A percentile compares a stretch with the other conserved stretches of the same genome.
These are phyloP conservation scores for Aramus guarauna DNA, from an alignment of 2,113 vertebrate genomes.

Conservation along the genomic window DNA sequence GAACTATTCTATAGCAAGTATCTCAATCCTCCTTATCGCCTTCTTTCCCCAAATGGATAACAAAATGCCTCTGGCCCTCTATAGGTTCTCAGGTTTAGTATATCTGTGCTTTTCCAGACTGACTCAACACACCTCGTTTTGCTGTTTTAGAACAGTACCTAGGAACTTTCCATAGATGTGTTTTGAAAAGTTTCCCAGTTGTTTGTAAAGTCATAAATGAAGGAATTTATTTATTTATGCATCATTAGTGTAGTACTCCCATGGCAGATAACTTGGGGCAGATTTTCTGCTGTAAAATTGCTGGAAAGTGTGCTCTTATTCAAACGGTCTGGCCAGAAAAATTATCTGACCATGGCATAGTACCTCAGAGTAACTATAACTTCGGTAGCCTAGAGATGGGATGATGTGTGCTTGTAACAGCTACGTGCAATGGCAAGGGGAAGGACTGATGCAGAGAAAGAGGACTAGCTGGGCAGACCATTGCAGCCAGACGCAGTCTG, in stretches of 20 bases:
- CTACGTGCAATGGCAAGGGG: background rate
- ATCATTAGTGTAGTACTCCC: background rate
- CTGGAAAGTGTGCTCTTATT: background rate
- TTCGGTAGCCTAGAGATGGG: background rate
- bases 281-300: background rate
- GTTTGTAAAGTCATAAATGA: constrained; percentile 38
- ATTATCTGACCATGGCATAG: background rate
- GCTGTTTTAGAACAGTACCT: constrained; percentile 42
- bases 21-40: constrained; percentile 31
- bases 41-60: constrained; percentile 22
- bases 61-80: constrained; percentile 23
- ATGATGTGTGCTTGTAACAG: background rate
- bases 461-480: background rate
- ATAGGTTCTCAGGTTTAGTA: constrained; percentile 5
- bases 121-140: constrained; percentile 33
- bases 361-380: background rate
- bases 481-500: background rate
- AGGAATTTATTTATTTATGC: background rate
- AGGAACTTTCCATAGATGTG: constrained; percentile 55
- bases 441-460: background rate
- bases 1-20: constrained; percentile 19
- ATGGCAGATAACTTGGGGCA: background rate
- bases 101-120: constrained; percentile 14
- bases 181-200: constrained; percentile 61
- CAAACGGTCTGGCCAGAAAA: background rate